Base-by-base conservation (phyloP, 2,888 invertebrate species). In the Cremastinae sp. region DNA sequence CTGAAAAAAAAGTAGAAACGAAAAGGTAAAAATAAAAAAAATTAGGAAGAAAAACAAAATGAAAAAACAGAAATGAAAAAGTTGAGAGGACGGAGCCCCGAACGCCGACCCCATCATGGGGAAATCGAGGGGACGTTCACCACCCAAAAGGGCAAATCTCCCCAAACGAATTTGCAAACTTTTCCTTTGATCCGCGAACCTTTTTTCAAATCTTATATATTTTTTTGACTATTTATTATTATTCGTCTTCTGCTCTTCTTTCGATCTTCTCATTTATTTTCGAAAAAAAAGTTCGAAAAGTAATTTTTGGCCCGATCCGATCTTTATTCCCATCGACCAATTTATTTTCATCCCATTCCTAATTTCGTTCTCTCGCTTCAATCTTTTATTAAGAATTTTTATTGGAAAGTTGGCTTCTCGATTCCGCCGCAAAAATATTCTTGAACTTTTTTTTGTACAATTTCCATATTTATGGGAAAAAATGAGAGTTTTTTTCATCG, bases 81-180 rank as follows among this genome's bases (percentile, higher is more conserved):
- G n/a, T n/a, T n/a, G n/a, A n/a, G n/a, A n/a, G n/a, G n/a, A n/a
- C n/a, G n/a, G n/a, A n/a, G n/a, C n/a, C n/a, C n/a, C n/a, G n/a
- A n/a, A n/a, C n/a, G n/a, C n/a, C n/a, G n/a, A n/a, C n/a, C n/a
- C n/a, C n/a, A n/a, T n/a, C n/a, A n/a, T n/a, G 1, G 14, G 20
- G 10, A 41, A 10, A 7, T 12, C 22, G 1, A 5, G 18, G 7
- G 47, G n/a, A 8, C 37, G 18, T 35, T 4, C 10, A 5, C 7
- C 37, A 16, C 35, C n/a, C 16, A 9, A 22, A n/a, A 12, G 22
- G 35, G 47, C 35, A 14, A 22, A n/a, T n/a, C n/a, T 2, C 41
- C 10, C 68, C 20, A 64, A 69, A 43, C 43, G 9, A 58, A 70
- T 74, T 70, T 28, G 12, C 12, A 10, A 75, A 70, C 45, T 55